Conservation (phyloP, 1,140 invertebrate species). For the Heliothis subflexa region DNA sequence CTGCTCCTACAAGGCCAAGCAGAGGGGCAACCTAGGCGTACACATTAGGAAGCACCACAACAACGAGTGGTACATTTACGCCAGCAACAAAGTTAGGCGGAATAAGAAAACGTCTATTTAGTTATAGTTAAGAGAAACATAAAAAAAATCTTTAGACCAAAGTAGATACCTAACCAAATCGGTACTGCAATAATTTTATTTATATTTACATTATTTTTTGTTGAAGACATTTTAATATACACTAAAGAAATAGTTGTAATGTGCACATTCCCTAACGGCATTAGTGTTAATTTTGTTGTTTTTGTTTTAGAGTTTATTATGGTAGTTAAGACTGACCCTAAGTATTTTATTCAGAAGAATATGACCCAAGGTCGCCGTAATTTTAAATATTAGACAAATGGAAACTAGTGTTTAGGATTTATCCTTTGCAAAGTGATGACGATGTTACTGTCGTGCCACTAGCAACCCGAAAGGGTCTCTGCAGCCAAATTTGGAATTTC, state of each 20-base stretch:
- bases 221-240: conserved; percentile 80
- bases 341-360: conserved; percentile 72
- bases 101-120: conserved; percentile 79
- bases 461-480: neutral
- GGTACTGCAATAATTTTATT: conserved; percentile 83
- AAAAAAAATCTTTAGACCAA: conserved; percentile 70
- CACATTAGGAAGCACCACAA: conserved; percentile 92
- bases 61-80: conserved; percentile 83
- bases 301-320: conserved; percentile 82
- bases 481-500: conserved; percentile 36
- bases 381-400: conserved; percentile 43
- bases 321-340: conserved; percentile 82
- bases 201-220: conserved; percentile 80
- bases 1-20: conserved; percentile 92
- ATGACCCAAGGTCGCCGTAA: conserved; percentile 58
- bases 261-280: conserved; percentile 84
- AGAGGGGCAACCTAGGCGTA: conserved; percentile 93
- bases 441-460: conserved; percentile 16
- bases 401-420: conserved; percentile 31
- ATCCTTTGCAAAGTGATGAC: conserved; percentile 18
- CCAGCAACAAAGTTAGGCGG: conserved; percentile 81
- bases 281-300: conserved; percentile 81
- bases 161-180: conserved; percentile 84
- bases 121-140: conserved; percentile 32
- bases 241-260: conserved; percentile 78